These are phyloP conservation scores for Odontamblyopus rebecca DNA, from an alignment of 2,797 vertebrate species.

Conservation along the genomic window DNA sequence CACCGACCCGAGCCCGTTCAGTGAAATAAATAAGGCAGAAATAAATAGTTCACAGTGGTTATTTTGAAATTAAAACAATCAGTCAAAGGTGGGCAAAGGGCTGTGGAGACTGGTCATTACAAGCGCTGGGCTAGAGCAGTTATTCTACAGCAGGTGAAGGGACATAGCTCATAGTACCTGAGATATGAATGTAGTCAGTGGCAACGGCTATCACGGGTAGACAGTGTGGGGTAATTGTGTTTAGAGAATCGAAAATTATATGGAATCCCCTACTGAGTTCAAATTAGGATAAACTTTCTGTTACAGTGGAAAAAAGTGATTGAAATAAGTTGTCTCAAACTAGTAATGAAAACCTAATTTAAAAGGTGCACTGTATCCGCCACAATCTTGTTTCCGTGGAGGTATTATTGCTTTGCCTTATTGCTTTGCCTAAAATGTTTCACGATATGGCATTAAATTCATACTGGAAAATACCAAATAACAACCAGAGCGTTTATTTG, in stretches of 20 bases:
- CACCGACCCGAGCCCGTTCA: conserved; percentile 59
- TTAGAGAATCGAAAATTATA: neutral
- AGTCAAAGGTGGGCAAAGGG: conserved; percentile 59
- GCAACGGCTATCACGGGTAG: conserved; percentile 36
- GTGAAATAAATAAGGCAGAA: conserved; percentile 63
- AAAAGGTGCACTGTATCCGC: no score
- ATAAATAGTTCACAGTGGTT: conserved; percentile 67
- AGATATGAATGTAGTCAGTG: conserved; percentile 44
- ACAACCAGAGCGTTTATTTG: no score
- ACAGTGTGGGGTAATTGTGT: neutral
- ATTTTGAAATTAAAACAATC: conserved; percentile 77
- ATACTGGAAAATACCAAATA: no score
- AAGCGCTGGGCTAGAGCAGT: conserved; percentile 37
- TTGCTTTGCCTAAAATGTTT: no score
- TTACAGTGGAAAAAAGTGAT: neutral
- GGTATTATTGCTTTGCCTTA: no score
- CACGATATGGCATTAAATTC: no score
- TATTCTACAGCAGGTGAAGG: conserved; percentile 54
- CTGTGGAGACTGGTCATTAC: conserved; percentile 48
- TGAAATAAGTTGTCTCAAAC: neutral
- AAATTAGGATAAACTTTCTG: neutral
- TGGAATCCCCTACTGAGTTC: neutral
- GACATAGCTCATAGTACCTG: conserved; percentile 14
- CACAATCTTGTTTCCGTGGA: no score
- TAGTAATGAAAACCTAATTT: no score